These are phyloP conservation scores for Leguminivora glycinivorella DNA, from an alignment of 1,140 invertebrate species.

Conservation along the genomic window DNA sequence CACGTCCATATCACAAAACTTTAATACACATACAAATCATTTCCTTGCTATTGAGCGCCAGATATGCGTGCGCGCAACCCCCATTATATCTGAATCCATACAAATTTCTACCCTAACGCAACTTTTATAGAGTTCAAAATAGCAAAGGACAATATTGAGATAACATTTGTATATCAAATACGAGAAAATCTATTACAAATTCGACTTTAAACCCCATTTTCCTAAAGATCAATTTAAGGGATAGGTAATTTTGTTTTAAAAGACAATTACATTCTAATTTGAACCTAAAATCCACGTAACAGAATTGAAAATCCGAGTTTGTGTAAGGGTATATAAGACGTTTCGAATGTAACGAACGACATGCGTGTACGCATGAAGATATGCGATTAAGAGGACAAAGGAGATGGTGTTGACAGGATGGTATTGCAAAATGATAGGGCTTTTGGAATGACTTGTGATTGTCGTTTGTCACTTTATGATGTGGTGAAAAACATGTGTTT, in stretches of 20 bases:
- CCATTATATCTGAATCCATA: not conserved
- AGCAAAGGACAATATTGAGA: not conserved
- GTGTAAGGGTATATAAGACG: not conserved
- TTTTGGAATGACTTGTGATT: not conserved
- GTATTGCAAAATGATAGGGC: not conserved
- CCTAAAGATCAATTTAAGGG: not conserved
- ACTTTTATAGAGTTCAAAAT: not conserved
- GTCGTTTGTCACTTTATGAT: not conserved
- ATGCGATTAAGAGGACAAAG: slow-evolving; percentile 7
- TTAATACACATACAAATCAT: not conserved
- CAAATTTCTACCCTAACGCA: not conserved
- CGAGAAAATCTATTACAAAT: not conserved
- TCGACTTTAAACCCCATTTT: not conserved
- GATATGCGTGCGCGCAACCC: not conserved
- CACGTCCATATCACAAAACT: not conserved
- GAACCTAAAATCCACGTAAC: not conserved
- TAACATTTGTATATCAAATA: not conserved
- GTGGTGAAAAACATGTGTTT: not conserved
- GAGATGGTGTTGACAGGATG: not conserved
- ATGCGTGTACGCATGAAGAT: not conserved
- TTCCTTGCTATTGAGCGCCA: not conserved
- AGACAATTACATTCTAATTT: not conserved
- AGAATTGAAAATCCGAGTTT: not conserved
- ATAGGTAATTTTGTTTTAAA: not conserved
- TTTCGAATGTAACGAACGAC: not conserved